Conservation (phyloP, 2,797 vertebrate species). For the Sebastes diploproa region DNA sequence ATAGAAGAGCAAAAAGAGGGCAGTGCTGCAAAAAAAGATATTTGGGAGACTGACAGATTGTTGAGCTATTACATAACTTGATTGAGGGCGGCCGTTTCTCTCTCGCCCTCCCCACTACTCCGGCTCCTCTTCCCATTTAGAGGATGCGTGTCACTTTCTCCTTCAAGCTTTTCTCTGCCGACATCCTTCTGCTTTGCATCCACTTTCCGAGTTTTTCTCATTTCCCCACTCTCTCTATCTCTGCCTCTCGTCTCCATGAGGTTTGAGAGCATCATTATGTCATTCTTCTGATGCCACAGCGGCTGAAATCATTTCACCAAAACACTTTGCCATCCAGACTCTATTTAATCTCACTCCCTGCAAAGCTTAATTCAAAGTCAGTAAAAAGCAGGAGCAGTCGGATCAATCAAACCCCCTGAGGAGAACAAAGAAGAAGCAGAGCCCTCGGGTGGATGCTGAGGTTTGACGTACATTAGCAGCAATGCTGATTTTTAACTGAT, state of each 20-base stretch:
- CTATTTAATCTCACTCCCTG: not conserved
- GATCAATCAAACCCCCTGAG: not conserved
- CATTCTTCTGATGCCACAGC: not conserved
- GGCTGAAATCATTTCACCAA: not conserved
- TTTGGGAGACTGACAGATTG: conserved; percentile 24
- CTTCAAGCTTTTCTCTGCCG: not conserved
- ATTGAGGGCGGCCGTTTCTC: conserved; percentile 25
- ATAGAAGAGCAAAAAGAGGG: not conserved
- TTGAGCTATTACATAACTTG: conserved; percentile 49
- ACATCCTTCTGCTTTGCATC: not conserved
- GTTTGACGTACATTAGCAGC: not conserved
- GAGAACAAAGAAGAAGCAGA: not conserved
- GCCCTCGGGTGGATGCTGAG: not conserved
- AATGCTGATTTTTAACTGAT: not conserved
- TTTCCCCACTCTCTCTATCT: not conserved
- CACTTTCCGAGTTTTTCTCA: not conserved
- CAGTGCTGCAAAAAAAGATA: not conserved
- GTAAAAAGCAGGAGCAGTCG: not conserved
- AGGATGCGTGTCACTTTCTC: conserved; percentile 15
- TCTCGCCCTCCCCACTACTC: not conserved
- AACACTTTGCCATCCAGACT: not conserved
- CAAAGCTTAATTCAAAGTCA: not conserved
- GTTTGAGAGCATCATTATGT: not conserved
- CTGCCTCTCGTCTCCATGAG: not conserved
- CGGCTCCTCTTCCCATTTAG: not conserved